Evolutionary conservation across 2,113 vertebrate genomes (phyloP), one percentile per base, ranked within the genome.

Genomic region (Poicephalus gulielmi): DNA sequence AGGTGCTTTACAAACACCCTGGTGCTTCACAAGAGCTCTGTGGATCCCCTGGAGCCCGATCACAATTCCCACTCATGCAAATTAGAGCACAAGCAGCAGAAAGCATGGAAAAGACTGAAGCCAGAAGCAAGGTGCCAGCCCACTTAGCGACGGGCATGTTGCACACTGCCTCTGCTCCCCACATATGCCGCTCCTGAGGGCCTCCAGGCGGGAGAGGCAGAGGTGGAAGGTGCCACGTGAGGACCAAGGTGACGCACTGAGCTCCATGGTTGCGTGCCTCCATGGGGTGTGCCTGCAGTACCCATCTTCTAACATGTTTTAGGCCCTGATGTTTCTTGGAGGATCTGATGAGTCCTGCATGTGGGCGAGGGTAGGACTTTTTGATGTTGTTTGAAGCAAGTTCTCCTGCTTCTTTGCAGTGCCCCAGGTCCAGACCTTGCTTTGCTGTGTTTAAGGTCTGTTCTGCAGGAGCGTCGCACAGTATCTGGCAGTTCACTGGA

Each of bases 231-330:
- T 8, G 41, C 87, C 75, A 30, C 6, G 17, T 69, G 86, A 82
- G 55, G 81, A 78, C 30, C 89, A 13, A 43, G 47, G 28, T 46
- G 76, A 64, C 0, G 10, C 31, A 2, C 25, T 1, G 43, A 23
- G 70, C 35, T 71, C 62, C 0, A 0, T 7, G 41, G 17, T 16
- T 39, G 27, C 0, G 0, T 50, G 82, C n/a, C 37, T 63, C 15
- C 13, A 0, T n/a, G 43, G 33, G 50, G 9, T 2, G 28, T 53
- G 71, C 24, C 71, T 30, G 63, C 0, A 0, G 31, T 13, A 41
- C 24, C 43, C 47, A 2, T 33, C 82, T 79, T 39, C 35, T 49
- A 35, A 23, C 2, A 0, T 1, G 1, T 3, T 76, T 35, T 19
- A 47, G 53, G 49, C 41, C 14, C 35, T 46, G 31, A 13, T 0